Conservation (phyloP, 2,113 vertebrate genomes). For the Clinocottus analis region DNA sequence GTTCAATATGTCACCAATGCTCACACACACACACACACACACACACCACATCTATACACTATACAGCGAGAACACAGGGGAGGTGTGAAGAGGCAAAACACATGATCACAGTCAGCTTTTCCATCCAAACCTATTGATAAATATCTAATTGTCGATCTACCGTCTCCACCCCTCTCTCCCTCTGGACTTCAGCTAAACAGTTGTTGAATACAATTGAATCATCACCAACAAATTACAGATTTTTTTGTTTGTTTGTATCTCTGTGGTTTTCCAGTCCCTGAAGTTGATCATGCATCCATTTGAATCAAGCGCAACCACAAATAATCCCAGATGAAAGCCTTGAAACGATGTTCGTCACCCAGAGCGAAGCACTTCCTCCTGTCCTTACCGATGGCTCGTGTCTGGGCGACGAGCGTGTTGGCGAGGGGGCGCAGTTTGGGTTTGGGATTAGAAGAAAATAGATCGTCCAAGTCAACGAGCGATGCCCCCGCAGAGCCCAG, state of each 20-base stretch:
- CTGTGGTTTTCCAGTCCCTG: slow-evolving; percentile 23
- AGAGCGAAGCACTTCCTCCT: slow-evolving; percentile 13
- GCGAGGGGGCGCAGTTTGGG: slow-evolving; percentile 47
- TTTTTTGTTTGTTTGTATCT: neutral
- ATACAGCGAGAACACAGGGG: slow-evolving; percentile 40
- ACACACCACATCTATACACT: slow-evolving; percentile 52
- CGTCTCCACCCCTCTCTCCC: slow-evolving; percentile 22
- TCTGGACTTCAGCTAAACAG: slow-evolving; percentile 13
- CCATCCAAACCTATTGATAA: slow-evolving; percentile 48
- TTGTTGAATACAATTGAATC: slow-evolving; percentile 23
- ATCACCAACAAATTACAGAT: neutral
- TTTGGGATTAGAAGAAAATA: slow-evolving; percentile 81
- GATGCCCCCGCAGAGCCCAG: slow-evolving; percentile 84
- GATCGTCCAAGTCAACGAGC: slow-evolving; percentile 87
- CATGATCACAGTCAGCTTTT: slow-evolving; percentile 41
- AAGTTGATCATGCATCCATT: slow-evolving; percentile 40
- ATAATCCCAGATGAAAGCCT: too few relatives aligned
- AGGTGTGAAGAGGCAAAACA: slow-evolving; percentile 22
- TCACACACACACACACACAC: slow-evolving; percentile 26
- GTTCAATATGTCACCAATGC: slow-evolving; percentile 43
- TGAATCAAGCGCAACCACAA: slow-evolving; percentile 30
- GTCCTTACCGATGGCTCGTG: slow-evolving; percentile 82
- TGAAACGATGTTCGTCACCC: slow-evolving; percentile 1
- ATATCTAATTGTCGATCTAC: slow-evolving; percentile 17
- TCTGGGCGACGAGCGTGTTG: slow-evolving; percentile 63